Conservation (phyloP, 2,113 vertebrate species). For the Clarias batrachus region DNA sequence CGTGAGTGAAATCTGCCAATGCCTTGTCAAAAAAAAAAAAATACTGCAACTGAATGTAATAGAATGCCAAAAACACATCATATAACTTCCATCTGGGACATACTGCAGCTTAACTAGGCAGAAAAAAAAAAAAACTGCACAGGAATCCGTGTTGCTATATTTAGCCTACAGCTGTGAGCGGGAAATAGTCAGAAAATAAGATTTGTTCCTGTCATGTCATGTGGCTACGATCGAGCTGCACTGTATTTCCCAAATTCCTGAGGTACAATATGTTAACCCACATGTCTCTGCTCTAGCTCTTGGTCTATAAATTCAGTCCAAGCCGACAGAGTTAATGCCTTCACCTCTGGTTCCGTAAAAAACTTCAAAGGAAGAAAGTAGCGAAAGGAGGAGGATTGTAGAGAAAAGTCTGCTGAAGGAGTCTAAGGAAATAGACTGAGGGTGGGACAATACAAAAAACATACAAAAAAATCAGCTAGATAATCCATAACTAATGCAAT, state of each 20-base stretch:
- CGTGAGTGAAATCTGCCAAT: neutral
- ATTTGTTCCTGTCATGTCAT: conserved; percentile 19
- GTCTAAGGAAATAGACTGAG: neutral
- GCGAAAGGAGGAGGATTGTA: neutral
- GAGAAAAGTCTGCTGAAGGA: neutral
- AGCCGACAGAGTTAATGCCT: neutral
- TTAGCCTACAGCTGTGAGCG: conserved; percentile 5
- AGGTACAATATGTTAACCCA: neutral
- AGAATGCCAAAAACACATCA: conserved; percentile 13
- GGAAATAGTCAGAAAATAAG: conserved; percentile 20
- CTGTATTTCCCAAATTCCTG: conserved; percentile 2
- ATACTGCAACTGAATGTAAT: neutral
- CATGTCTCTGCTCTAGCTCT: neutral
- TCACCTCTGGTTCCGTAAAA: neutral
- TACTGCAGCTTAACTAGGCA: conserved; percentile 2
- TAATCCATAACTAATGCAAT: neutral
- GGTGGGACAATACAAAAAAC: neutral
- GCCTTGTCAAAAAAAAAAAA: too few species aligned
- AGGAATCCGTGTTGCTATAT: conserved; percentile 1
- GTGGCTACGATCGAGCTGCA: neutral
- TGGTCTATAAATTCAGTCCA: neutral
- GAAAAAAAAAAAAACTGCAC: neutral
- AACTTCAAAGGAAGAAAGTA: neutral
- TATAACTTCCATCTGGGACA: conserved; percentile 15
- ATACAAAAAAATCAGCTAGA: neutral